Evolutionary conservation across 2,797 vertebrate species (phyloP).

Genomic region (Megaceryle alcyon): DNA sequence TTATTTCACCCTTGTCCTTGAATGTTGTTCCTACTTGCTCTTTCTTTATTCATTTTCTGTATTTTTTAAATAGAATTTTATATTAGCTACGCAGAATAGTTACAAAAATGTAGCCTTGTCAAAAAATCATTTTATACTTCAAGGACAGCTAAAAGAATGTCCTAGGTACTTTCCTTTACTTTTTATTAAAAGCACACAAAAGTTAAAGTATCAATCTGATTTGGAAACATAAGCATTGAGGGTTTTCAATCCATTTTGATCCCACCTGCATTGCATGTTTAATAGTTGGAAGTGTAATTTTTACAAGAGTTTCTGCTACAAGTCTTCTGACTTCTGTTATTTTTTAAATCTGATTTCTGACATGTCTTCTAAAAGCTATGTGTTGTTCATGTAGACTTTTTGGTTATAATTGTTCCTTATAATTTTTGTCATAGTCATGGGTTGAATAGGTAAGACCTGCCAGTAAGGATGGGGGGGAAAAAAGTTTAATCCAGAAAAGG

Average conservation of each 20-base stretch:
- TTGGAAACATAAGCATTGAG: neutral
- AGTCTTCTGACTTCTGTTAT: neutral
- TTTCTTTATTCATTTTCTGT: neutral
- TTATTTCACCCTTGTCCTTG: neutral
- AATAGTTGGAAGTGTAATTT: neutral
- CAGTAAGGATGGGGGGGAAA: neutral
- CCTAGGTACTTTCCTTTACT: neutral
- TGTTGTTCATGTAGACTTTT: neutral
- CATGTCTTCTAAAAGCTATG: neutral
- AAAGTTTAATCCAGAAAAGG: neutral
- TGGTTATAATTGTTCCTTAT: neutral
- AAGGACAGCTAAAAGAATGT: neutral
- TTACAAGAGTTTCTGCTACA: neutral
- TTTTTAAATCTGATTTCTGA: neutral
- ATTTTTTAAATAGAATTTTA: neutral
- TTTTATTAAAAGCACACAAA: constrained; percentile 25
- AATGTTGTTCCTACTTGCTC: neutral
- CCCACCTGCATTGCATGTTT: neutral
- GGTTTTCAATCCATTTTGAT: neutral
- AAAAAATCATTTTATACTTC: neutral
- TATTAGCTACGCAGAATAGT: neutral
- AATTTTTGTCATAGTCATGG: neutral
- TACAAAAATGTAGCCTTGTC: neutral
- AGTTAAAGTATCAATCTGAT: neutral
- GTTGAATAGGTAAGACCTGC: neutral